Evolutionary conservation across 2,113 vertebrate genomes (phyloP).

Genomic region (Cervus canadensis): DNA sequence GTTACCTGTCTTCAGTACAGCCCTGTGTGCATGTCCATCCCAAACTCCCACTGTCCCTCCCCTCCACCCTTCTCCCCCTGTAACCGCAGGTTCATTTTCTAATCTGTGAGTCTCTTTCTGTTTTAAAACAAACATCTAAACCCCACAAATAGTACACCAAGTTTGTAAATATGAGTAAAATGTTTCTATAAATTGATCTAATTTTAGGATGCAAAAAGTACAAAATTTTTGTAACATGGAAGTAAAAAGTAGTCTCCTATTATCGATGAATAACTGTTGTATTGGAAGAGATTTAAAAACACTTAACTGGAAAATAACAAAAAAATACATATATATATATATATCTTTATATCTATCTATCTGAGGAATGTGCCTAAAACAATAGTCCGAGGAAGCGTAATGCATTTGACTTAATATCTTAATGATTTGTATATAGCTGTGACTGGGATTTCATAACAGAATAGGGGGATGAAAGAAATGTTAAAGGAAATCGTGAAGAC

Average conservation of each 20-base stretch:
- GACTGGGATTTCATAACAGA: neutral
- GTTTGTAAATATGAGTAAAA: neutral
- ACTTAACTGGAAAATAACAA: neutral
- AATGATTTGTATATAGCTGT: neutral
- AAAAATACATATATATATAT: neutral
- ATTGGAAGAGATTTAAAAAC: neutral
- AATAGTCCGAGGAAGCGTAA: neutral
- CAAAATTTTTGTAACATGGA: neutral
- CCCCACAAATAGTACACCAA: neutral
- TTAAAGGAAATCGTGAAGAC: neutral
- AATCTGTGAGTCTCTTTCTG: neutral
- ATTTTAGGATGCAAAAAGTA: neutral
- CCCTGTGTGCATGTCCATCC: rapidly evolving
- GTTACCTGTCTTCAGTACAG: rapidly evolving
- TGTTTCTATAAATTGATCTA: neutral
- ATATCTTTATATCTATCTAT: neutral
- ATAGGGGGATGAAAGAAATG: no score
- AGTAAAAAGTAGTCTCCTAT: neutral
- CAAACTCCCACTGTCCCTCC: neutral
- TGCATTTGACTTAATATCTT: neutral
- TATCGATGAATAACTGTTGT: neutral
- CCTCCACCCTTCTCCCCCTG: no score
- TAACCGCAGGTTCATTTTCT: neutral
- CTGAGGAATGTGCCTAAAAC: neutral
- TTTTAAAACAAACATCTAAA: neutral